Evolutionary conservation across 2,113 vertebrate genomes (phyloP), one percentile per base, ranked within the genome.

Genomic region (Saguinus midas): DNA sequence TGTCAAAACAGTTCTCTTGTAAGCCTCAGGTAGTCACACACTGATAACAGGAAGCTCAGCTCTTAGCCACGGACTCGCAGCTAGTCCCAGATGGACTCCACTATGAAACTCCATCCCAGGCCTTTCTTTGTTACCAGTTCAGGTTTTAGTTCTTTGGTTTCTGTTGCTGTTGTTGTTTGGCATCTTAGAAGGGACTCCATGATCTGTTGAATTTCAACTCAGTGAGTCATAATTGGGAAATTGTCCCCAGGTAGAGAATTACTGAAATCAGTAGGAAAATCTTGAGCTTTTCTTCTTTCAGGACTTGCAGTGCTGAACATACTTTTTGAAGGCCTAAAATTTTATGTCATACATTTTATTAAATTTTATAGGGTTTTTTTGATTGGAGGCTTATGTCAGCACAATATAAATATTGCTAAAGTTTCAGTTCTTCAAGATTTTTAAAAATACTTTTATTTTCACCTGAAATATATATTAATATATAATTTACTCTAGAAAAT

Each of bases 81-180:
- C 8, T 1, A 58, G 32, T 27, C 11, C 13, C 50, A 43, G 6
- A 3, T 0, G 0, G 8, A 6, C 20, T 43, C 48, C 29, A 20
- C 9, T 7, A 10, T 43, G 8, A n/a, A 43, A 27, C 4, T 40
- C 27, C 35, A 35, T 76, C 43, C 73, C 86, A 21, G 50, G 73
- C 25, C 2, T 66, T 5, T 87, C 64, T 81, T n/a, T n/a, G 3
- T 29, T 50, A 14, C 16, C 50, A 40, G 6, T 61, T 70, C 50
- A 50, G 25, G 23, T 73, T 73, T 55, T 21, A 27, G 32, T 68
- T 91, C 18, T 70, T n/a, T 43, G 20, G 13, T 8, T 79, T 73
- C 35, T 35, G 27, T 64, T 64, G 61, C 13, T 32, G 58, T 61
- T 61, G 61, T 64, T 64, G 27, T 64, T n/a, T 52, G 16, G 10